Conservation (phyloP, 2,888 invertebrate species). For the Molorchus minor region DNA sequence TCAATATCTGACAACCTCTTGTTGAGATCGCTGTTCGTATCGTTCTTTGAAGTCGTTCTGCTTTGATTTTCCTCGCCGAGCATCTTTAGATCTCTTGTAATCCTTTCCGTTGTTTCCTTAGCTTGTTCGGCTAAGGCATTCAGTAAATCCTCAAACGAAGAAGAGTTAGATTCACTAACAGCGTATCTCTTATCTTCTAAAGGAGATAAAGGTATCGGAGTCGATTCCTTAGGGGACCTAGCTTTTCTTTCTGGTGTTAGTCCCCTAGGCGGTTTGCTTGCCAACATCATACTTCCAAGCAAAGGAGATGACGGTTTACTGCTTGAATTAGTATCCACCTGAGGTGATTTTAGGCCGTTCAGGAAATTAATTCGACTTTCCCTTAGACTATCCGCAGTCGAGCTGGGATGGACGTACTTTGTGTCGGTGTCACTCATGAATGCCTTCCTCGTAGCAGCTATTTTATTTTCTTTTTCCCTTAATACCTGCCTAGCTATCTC, state of each 20-base stretch:
- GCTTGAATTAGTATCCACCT: slow-evolving; percentile 35
- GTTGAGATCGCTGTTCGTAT: slow-evolving; percentile 50
- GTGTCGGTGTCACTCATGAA: slow-evolving; percentile 61
- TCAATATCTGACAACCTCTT: slow-evolving; percentile 58
- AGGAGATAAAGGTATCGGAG: slow-evolving; percentile 49
- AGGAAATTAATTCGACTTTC: slow-evolving; percentile 58
- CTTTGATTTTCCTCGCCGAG: slow-evolving; percentile 47
- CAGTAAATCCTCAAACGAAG: slow-evolving; percentile 74
- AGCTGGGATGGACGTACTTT: slow-evolving; percentile 39
- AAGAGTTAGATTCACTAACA: slow-evolving; percentile 37
- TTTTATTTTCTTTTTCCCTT: slow-evolving; percentile 59
- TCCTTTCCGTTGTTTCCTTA: slow-evolving; percentile 74
- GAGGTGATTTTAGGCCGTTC: slow-evolving; percentile 51
- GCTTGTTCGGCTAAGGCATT: slow-evolving; percentile 80
- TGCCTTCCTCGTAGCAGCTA: slow-evolving; percentile 55
- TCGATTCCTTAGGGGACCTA: slow-evolving; percentile 51
- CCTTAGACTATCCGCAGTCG: slow-evolving; percentile 54
- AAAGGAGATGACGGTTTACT: slow-evolving; percentile 39
- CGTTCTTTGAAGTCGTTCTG: slow-evolving; percentile 45
- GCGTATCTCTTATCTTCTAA: slow-evolving; percentile 41
- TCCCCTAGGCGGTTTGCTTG: slow-evolving; percentile 54
- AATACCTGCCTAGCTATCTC: slow-evolving; percentile 62
- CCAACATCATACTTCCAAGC: slow-evolving; percentile 44
- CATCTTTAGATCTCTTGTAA: slow-evolving; percentile 68
- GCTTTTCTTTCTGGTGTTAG: slow-evolving; percentile 50